Conservation (phyloP, 2,113 vertebrate species). For the Scartelaos histophorus region DNA sequence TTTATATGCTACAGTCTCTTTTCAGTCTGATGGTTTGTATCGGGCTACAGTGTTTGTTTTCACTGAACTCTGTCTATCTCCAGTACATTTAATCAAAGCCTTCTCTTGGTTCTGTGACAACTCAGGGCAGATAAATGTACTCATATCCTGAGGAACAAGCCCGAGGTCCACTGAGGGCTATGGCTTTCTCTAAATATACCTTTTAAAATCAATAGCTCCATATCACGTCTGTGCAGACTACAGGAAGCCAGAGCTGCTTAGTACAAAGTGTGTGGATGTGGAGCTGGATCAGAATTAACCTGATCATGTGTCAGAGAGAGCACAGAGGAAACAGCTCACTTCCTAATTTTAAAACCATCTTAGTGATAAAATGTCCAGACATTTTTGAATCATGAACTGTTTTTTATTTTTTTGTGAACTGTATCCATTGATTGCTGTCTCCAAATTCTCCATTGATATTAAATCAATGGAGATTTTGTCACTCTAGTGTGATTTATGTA, state of each 20-base stretch:
- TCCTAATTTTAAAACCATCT: no score
- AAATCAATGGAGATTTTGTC: no score
- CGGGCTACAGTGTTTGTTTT: slow-evolving; percentile 26
- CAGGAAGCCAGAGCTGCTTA: slow-evolving; percentile 6
- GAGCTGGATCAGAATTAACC: background rate
- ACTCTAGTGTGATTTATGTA: no score
- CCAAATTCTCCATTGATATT: no score
- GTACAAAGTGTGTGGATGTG: background rate
- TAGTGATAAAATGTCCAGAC: no score
- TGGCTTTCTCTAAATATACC: slow-evolving; percentile 42
- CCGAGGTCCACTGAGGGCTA: background rate
- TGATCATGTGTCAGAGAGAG: background rate
- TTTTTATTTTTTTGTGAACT: no score
- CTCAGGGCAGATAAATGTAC: slow-evolving; percentile 19
- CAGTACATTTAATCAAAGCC: slow-evolving; percentile 36
- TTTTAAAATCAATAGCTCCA: slow-evolving; percentile 37
- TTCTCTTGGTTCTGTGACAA: slow-evolving; percentile 24
- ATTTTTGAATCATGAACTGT: no score
- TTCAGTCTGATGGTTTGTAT: background rate
- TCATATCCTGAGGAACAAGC: slow-evolving; percentile 32
- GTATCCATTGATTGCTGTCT: no score
- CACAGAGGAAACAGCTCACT: background rate
- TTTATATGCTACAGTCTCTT: slow-evolving; percentile 3
- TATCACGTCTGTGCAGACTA: slow-evolving; percentile 28
- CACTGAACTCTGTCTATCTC: slow-evolving; percentile 25